Evolutionary conservation across 2,888 invertebrate genomes (phyloP), one percentile per base, ranked within the genome.

Genomic region (Allacma fusca): DNA sequence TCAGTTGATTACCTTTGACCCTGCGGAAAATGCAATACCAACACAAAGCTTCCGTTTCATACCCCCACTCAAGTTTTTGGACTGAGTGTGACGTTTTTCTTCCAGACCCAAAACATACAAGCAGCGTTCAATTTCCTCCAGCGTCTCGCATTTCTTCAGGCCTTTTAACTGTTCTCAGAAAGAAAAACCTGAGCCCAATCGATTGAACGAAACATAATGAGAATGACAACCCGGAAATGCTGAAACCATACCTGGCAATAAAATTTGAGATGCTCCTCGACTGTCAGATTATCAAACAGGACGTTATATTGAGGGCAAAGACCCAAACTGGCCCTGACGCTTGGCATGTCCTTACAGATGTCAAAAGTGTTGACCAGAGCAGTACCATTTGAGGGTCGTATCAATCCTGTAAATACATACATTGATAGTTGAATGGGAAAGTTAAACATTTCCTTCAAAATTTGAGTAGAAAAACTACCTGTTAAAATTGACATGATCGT

Each of bases 301-400:
- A 96, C 89, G 87, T 96, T 93, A 86, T 96, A 92, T 86, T 97
- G 96, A 0, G 97, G 96, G 86, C 97, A 98, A 71, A 96, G 90
- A 0, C 97, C 97, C 67, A 98, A 89, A 79, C 91, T 90, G 79
- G 90, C 89, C 43, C 94, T 89, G 78, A 95, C 92, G 57, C 88
- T 87, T 13, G 89, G 87, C 84, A 91, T 90, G 79, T 94, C 89
- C 0, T 87, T 88, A 80, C 89, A 87, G 23, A 94, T 91, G 86
- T 94, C 92, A 83, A 90, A 89, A 0, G 91, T 93, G 85, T 93
- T 90, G 73, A 95, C 90, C 69, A 87, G 87, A n/a, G 94, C 92
- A 0, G 89, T 88, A 34, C 96, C 96, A 5, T 88, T 88, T 0
- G 92, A 90, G 0, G 93, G 91, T 44, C 90, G 34, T 4, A 34